Evolutionary conservation across 2,113 vertebrate genomes (phyloP).

Genomic region (Mus musculus): DNA sequence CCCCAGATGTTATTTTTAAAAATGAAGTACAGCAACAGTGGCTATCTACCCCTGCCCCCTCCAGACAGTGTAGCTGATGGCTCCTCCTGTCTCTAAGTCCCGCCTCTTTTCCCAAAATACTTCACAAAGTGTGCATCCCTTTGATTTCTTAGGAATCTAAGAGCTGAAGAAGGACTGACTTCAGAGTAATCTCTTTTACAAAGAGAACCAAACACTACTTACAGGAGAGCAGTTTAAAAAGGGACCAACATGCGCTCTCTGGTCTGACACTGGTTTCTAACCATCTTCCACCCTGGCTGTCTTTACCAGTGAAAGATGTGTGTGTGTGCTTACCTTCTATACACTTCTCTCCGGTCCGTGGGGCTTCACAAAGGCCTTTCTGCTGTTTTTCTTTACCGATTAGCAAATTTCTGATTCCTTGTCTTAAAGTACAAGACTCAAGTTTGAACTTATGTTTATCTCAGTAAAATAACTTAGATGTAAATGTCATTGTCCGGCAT

Average conservation of each 20-base stretch:
- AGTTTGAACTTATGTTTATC: conserved; percentile 23
- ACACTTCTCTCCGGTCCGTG: not conserved
- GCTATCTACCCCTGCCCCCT: not conserved
- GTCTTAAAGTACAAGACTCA: conserved; percentile 38
- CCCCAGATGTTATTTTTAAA: not conserved
- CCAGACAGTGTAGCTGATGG: not conserved
- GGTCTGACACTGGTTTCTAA: not conserved
- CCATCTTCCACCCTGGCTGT: not conserved
- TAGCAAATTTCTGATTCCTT: conserved; percentile 21
- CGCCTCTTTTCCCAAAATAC: not conserved
- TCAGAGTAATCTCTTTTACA: not conserved
- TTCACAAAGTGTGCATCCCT: not conserved
- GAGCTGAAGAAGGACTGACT: not conserved
- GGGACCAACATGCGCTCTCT: not conserved
- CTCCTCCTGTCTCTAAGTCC: not conserved
- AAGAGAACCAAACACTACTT: conserved; percentile 39
- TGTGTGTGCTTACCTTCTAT: not conserved
- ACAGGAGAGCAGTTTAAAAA: conserved; percentile 24
- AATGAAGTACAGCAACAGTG: not conserved
- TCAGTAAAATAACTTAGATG: not conserved
- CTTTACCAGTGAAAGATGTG: conserved; percentile 40
- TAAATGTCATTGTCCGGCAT: not conserved
- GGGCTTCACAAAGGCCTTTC: conserved; percentile 17
- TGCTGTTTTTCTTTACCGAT: conserved; percentile 18
- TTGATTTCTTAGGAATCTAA: not conserved